These are phyloP conservation scores for Camponotus fellah DNA, from an alignment of 2,888 invertebrate species.

Conservation along the genomic window DNA sequence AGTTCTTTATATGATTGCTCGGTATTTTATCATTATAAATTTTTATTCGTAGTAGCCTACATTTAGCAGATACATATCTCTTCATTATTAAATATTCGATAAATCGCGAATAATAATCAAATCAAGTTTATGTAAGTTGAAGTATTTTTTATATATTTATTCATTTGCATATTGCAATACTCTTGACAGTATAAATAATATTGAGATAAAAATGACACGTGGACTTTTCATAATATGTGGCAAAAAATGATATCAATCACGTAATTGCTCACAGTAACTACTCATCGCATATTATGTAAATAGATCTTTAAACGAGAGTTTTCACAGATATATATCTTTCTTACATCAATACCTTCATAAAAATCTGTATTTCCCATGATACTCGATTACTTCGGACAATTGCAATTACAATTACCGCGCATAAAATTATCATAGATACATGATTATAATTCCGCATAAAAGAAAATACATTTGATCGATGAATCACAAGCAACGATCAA, in stretches of 20 bases:
- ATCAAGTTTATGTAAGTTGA: conserved; percentile 27
- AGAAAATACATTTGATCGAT: neutral
- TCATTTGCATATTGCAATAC: conserved; percentile 43
- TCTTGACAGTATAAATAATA: conserved; percentile 44
- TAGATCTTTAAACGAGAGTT: neutral
- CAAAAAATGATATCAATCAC: conserved; percentile 46
- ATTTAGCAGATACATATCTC: neutral
- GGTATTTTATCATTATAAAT: neutral
- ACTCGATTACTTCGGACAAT: neutral
- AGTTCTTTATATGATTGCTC: neutral
- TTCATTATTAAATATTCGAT: neutral
- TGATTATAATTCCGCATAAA: neutral
- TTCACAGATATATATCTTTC: neutral
- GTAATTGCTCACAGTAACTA: neutral
- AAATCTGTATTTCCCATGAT: neutral
- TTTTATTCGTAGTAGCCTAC: neutral
- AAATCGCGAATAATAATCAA: conserved; percentile 15
- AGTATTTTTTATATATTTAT: conserved; percentile 49
- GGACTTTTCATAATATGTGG: conserved; percentile 28
- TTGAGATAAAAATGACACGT: conserved; percentile 62
- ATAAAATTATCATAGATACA: conserved; percentile 6
- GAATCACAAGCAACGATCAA: neutral
- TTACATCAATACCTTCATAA: neutral
- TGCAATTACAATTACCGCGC: neutral
- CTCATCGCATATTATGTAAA: neutral